These are phyloP conservation scores for Aphelocoma californica DNA, from an alignment of 2,797 vertebrate species.

Conservation along the genomic window DNA sequence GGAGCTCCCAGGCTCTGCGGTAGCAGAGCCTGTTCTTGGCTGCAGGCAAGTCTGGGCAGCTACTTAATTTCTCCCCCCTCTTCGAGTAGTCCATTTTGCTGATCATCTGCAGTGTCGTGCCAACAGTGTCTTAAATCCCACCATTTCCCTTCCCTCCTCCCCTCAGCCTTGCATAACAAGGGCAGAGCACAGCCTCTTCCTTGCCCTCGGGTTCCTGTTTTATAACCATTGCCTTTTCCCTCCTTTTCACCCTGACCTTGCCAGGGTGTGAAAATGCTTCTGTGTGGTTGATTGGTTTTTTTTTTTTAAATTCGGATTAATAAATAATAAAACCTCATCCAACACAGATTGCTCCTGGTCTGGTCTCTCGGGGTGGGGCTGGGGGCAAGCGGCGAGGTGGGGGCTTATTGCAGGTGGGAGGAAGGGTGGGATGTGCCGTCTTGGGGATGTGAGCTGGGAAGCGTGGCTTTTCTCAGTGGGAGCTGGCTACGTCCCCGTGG, in stretches of 20 bases:
- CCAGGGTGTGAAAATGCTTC: constrained; percentile 49
- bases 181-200: constrained; percentile 21
- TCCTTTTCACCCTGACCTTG: constrained; percentile 25
- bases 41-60: constrained; percentile 37
- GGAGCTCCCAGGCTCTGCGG: background rate
- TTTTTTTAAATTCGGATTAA: constrained; percentile 14
- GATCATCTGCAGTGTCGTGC: constrained; percentile 68
- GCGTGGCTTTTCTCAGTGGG: background rate
- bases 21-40: background rate
- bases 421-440: background rate
- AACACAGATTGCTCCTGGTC: background rate
- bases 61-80: background rate
- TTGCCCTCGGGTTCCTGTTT: constrained; percentile 32
- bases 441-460: background rate
- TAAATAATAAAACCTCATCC: constrained; percentile 54
- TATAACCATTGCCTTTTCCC: constrained; percentile 25
- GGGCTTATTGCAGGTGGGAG: background rate
- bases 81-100: constrained; percentile 49
- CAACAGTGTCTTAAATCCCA: constrained; percentile 77
- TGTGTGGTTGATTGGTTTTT: background rate
- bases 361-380: background rate
- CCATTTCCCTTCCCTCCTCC: constrained; percentile 51
- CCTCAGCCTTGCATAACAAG: constrained; percentile 23
- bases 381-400: background rate
- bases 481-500: background rate